phyloP scores from a whole-genome alignment of 2,113 vertebrate species.

The Callipepla squamata region DNA sequence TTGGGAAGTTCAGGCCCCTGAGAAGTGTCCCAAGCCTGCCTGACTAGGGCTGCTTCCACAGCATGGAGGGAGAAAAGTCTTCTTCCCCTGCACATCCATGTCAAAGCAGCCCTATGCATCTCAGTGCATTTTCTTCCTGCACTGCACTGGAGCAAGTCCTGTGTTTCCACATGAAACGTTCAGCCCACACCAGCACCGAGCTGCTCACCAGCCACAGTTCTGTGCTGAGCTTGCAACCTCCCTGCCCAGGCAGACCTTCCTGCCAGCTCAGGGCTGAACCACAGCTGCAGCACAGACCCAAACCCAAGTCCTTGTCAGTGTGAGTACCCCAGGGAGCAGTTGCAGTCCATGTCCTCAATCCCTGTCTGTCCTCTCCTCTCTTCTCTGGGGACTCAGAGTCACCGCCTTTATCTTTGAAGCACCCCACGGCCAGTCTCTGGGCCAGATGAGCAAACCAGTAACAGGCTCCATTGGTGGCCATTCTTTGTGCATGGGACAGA shows the following conservation, averaged over 20 bases:
- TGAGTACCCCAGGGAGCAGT: not conserved
- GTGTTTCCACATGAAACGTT: not conserved
- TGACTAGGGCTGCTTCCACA: not conserved
- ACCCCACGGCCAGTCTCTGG: not conserved
- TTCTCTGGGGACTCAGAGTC: not conserved
- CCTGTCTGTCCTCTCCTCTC: not conserved
- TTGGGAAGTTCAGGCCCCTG: not conserved
- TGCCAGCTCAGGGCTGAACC: not conserved
- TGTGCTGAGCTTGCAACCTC: not conserved
- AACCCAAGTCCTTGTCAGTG: not conserved
- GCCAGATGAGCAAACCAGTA: not conserved
- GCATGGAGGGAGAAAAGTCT: not conserved
- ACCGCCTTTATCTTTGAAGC: not conserved
- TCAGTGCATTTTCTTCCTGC: fast-evolving
- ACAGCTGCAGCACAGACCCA: not conserved
- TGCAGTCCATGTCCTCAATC: not conserved
- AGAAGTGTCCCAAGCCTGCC: not conserved
- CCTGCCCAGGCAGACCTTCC: not conserved
- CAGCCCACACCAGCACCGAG: not conserved
- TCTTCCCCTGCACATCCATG: not conserved
- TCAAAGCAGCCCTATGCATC: not conserved
- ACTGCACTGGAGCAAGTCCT: not conserved
- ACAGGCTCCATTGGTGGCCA: not conserved
- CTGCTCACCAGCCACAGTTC: not conserved
- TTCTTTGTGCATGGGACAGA: not conserved